phyloP scores from a whole-genome alignment of 2,113 vertebrate species.

The Fregata magnificens region DNA sequence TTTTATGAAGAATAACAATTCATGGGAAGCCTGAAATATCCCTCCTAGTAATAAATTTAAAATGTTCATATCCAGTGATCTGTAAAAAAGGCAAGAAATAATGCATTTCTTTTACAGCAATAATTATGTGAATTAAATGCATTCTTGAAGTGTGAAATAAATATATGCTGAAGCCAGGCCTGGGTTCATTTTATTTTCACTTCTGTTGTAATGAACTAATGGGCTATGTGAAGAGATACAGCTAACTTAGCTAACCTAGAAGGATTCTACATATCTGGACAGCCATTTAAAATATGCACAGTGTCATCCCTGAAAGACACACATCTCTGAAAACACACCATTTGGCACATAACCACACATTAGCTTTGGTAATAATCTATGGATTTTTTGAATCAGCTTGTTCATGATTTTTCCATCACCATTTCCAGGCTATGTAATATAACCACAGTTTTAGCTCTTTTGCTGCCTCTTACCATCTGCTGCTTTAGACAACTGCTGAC shows the following conservation, averaged over 20 bases:
- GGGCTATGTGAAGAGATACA: not conserved
- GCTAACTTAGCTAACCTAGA: not conserved
- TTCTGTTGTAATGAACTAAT: not conserved
- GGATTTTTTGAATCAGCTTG: not conserved
- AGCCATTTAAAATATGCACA: not conserved
- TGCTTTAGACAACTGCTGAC: not conserved
- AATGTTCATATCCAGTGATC: not conserved
- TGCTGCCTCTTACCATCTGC: not conserved
- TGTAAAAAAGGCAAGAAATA: not conserved
- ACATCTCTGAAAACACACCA: not conserved
- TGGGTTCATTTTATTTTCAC: not conserved
- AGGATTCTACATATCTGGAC: not conserved
- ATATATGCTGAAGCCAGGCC: not conserved
- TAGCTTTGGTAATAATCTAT: not conserved
- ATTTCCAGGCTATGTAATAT: not conserved
- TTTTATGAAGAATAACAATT: not conserved
- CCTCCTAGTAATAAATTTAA: not conserved
- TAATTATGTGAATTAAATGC: not conserved
- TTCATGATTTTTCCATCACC: not conserved
- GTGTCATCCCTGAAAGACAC: not conserved
- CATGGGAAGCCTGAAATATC: not conserved
- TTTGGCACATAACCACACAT: not conserved
- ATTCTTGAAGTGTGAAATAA: constrained; percentile 24
- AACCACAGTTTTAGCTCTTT: not conserved
- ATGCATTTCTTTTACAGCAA: not conserved